A percentile compares a stretch with the other conserved stretches of the same genome.
phyloP scores from a whole-genome alignment of 1,140 invertebrate species.

The Eupeodes corollae region DNA sequence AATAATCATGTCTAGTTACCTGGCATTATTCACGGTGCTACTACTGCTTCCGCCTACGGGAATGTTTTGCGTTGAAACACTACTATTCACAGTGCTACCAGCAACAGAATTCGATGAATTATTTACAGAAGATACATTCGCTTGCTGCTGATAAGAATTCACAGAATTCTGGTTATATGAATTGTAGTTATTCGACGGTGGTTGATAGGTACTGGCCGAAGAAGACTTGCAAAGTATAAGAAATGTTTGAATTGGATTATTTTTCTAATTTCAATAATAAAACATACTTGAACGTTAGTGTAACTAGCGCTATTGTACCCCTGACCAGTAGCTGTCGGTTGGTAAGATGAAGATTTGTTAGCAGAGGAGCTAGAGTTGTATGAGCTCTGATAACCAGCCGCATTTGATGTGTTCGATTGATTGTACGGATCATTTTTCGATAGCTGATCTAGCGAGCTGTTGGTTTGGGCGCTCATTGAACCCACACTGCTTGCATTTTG shows the following conservation, averaged over 20 bases:
- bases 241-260: not conserved
- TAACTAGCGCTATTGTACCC: conserved; percentile 29
- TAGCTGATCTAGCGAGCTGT: conserved; percentile 29
- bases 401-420: conserved; percentile 14
- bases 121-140: conserved; percentile 10
- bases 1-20: conserved; percentile 12
- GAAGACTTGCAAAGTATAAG: conserved; percentile 12
- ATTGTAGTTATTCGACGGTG: conserved; percentile 23
- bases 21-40: conserved; percentile 24
- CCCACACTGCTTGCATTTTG: conserved; percentile 5
- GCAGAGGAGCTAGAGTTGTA: conserved; percentile 23
- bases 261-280: not conserved
- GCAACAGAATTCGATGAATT: conserved; percentile 16
- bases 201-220: conserved; percentile 31
- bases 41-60: conserved; percentile 30
- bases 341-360: conserved; percentile 25
- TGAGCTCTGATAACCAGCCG: conserved; percentile 26
- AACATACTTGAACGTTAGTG: conserved; percentile 24
- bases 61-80: conserved; percentile 31
- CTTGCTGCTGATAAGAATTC: conserved; percentile 32
- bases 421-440: conserved; percentile 34
- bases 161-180: conserved; percentile 31
- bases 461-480: not conserved
- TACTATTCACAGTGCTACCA: conserved; percentile 10
- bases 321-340: conserved; percentile 16